These are phyloP conservation scores for Sycophila texana DNA, from an alignment of 2,888 invertebrate genomes.

Conservation along the genomic window DNA sequence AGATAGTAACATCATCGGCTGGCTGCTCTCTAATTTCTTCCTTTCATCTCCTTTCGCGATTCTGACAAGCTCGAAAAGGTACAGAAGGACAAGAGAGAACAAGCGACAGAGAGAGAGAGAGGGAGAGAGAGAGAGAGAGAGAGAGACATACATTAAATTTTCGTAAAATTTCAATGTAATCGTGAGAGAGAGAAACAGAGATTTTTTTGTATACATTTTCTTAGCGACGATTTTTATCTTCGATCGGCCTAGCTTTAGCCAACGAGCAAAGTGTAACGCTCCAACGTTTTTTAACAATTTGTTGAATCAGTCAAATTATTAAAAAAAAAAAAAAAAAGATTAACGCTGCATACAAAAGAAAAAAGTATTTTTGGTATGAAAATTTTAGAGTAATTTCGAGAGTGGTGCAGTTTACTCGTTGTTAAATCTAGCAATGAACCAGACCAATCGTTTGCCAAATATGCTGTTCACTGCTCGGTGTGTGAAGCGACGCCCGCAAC, in stretches of 20 bases:
- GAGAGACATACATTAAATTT: neutral
- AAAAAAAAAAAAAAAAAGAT: too few species aligned
- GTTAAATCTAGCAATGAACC: constrained; percentile 63
- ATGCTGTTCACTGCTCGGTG: constrained; percentile 67
- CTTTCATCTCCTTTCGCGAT: constrained; percentile 17
- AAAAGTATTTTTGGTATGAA: neutral
- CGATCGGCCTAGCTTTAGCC: constrained; percentile 23
- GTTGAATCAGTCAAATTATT: neutral
- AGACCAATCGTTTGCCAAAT: constrained; percentile 70
- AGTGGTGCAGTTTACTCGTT: constrained; percentile 36
- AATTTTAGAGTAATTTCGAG: neutral
- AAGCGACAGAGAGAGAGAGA: constrained; percentile 12
- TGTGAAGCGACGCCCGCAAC: constrained; percentile 69
- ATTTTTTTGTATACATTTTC: neutral
- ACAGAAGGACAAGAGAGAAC: constrained; percentile 22
- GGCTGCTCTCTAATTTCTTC: constrained; percentile 12
- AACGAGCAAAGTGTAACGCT: constrained; percentile 28
- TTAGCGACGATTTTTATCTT: constrained; percentile 18
- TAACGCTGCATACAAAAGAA: neutral
- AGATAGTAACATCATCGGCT: constrained; percentile 38
- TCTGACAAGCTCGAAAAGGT: neutral
- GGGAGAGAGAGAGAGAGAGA: neutral
- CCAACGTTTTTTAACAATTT: neutral
- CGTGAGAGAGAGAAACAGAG: constrained; percentile 33
- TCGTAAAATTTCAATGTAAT: neutral